Evolutionary conservation across 2,888 invertebrate species (phyloP).

Genomic region (Ctenicera cuprea): DNA sequence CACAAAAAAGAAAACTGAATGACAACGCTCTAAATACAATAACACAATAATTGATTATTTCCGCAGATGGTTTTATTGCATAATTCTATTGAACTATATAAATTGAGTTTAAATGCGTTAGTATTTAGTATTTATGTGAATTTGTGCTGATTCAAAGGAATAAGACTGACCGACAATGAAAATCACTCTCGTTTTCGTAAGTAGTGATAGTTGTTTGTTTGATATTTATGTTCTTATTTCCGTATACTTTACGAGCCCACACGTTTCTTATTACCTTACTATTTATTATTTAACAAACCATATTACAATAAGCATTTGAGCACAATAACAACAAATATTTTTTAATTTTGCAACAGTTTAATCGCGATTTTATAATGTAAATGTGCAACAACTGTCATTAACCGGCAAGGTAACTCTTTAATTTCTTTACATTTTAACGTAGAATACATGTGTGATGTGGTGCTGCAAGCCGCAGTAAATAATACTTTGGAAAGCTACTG

Average conservation of each 20-base stretch:
- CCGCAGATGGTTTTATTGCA: slow-evolving; percentile 39
- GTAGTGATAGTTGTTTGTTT: slow-evolving; percentile 25
- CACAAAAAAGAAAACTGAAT: slow-evolving; percentile 33
- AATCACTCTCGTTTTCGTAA: slow-evolving; percentile 42
- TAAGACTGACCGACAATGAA: slow-evolving; percentile 13
- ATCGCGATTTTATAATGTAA: background rate
- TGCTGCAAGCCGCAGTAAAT: background rate
- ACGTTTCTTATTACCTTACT: background rate
- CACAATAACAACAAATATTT: no score
- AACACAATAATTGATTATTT: slow-evolving; percentile 37
- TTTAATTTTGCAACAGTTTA: background rate
- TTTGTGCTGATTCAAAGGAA: slow-evolving; percentile 22
- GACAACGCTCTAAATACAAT: slow-evolving; percentile 24
- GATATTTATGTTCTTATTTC: background rate
- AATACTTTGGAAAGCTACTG: background rate
- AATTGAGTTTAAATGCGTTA: slow-evolving; percentile 30
- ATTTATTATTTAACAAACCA: background rate
- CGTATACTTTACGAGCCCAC: background rate
- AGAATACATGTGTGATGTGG: background rate
- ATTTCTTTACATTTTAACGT: background rate
- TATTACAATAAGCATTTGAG: no score
- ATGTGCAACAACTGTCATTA: background rate
- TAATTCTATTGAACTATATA: slow-evolving; percentile 48
- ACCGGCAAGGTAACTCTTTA: background rate
- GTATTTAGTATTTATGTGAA: slow-evolving; percentile 33